Percentiles rank a stretch among this genome's conserved stretches.
These are phyloP conservation scores for Nylanderia fulva DNA, from an alignment of 1,140 invertebrate species.

Conservation along the genomic window DNA sequence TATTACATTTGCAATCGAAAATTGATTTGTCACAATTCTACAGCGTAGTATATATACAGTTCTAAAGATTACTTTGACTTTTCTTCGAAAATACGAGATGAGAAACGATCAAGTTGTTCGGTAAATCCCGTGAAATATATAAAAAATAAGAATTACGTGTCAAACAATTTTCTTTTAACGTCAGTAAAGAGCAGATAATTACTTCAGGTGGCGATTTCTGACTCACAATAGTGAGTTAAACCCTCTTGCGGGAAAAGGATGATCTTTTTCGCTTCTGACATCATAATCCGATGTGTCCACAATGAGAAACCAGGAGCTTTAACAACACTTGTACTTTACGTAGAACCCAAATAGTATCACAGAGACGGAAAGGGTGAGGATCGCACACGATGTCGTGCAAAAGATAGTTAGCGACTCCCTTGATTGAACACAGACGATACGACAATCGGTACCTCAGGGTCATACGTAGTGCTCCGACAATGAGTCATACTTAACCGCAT, in stretches of 20 bases:
- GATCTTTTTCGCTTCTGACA: background rate
- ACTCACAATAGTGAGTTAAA: background rate
- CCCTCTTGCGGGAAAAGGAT: background rate
- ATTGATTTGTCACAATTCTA: no score
- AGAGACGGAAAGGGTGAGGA: constrained; percentile 18
- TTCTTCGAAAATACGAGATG: background rate
- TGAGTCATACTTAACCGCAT: constrained; percentile 73
- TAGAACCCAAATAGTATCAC: background rate
- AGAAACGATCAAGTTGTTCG: background rate
- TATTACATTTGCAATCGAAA: background rate
- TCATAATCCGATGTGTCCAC: background rate
- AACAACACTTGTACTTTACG: constrained; percentile 20
- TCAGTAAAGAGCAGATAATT: background rate
- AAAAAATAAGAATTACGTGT: background rate
- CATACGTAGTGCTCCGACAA: constrained; percentile 48
- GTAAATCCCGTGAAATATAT: no score
- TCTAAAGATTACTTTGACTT: background rate
- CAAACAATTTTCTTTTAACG: background rate
- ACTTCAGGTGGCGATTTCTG: background rate
- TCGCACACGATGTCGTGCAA: constrained; percentile 20
- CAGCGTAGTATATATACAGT: background rate
- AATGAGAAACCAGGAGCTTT: background rate
- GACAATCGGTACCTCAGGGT: constrained; percentile 68
- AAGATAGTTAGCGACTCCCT: constrained; percentile 35
- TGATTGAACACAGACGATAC: constrained; percentile 53